These are phyloP conservation scores for Anthophora plumipes DNA, from an alignment of 2,888 invertebrate genomes.

Conservation along the genomic window DNA sequence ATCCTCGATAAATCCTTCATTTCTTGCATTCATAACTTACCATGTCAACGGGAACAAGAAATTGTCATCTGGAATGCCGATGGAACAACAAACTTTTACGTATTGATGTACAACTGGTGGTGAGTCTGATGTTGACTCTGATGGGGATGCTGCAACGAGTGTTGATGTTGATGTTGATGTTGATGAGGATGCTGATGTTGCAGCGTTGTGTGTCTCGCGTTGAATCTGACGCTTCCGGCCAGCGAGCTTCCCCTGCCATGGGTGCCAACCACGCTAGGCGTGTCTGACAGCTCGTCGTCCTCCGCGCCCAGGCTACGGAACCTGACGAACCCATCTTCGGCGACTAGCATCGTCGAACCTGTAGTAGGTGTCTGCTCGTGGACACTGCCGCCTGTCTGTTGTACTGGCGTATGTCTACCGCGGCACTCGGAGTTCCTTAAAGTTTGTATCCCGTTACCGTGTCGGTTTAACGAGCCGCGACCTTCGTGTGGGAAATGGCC, in stretches of 20 bases:
- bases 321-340: slow-evolving; percentile 95
- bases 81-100: slow-evolving; percentile 75
- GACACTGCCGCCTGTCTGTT: slow-evolving; percentile 70
- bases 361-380: slow-evolving; percentile 86
- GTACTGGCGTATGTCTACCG: slow-evolving; percentile 78
- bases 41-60: slow-evolving; percentile 61
- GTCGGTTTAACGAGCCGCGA: slow-evolving; percentile 82
- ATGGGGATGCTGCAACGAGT: slow-evolving; percentile 80
- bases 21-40: slow-evolving; percentile 22
- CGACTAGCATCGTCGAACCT: slow-evolving; percentile 91
- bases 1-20: no score
- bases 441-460: slow-evolving; percentile 86
- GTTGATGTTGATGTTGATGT: slow-evolving; percentile 77
- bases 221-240: slow-evolving; percentile 81
- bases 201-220: slow-evolving; percentile 78
- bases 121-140: slow-evolving; percentile 80
- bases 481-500: slow-evolving; percentile 86
- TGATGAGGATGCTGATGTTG: slow-evolving; percentile 76
- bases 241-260: slow-evolving; percentile 81
- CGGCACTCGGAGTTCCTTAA: slow-evolving; percentile 84
- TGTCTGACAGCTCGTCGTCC: slow-evolving; percentile 80
- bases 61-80: slow-evolving; percentile 39
- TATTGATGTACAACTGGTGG: slow-evolving; percentile 82
- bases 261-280: slow-evolving; percentile 80
- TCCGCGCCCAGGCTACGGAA: slow-evolving; percentile 89